These are phyloP conservation scores for Ariolimax columbianus DNA, from an alignment of 2,888 invertebrate genomes.

Conservation along the genomic window DNA sequence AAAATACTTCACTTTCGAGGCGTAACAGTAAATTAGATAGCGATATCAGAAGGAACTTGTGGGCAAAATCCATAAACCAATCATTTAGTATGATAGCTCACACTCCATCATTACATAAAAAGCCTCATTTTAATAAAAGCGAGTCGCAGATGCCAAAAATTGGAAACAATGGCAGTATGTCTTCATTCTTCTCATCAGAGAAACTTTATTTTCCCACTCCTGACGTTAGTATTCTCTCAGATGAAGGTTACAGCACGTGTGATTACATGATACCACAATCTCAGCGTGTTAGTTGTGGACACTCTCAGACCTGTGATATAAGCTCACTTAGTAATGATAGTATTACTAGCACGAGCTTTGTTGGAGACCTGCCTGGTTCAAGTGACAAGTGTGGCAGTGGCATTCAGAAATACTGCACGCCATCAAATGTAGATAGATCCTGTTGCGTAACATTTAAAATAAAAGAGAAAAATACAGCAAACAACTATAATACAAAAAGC, in stretches of 20 bases:
- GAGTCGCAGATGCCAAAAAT: not conserved
- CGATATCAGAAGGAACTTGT: not conserved
- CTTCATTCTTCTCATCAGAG: not conserved
- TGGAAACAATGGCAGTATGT: not conserved
- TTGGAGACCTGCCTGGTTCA: not conserved
- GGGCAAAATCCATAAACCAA: not conserved
- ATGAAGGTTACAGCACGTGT: constrained; percentile 46
- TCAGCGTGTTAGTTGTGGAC: not conserved
- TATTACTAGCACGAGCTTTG: not conserved
- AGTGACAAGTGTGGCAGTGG: not conserved
- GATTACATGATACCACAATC: constrained; percentile 22
- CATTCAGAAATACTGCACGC: not conserved
- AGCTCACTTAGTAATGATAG: constrained; percentile 26
- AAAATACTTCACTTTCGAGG: not conserved
- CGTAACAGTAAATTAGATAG: too few species aligned
- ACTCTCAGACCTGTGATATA: not conserved
- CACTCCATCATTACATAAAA: not conserved
- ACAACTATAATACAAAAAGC: not conserved
- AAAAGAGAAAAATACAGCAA: not conserved
- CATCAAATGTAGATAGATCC: not conserved
- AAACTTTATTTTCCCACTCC: not conserved
- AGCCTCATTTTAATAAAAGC: not conserved
- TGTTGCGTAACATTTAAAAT: not conserved
- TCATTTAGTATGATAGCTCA: not conserved
- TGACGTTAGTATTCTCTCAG: constrained; percentile 28